Base-by-base conservation (phyloP, 2,113 vertebrate species). In the Actenoides hombroni region DNA sequence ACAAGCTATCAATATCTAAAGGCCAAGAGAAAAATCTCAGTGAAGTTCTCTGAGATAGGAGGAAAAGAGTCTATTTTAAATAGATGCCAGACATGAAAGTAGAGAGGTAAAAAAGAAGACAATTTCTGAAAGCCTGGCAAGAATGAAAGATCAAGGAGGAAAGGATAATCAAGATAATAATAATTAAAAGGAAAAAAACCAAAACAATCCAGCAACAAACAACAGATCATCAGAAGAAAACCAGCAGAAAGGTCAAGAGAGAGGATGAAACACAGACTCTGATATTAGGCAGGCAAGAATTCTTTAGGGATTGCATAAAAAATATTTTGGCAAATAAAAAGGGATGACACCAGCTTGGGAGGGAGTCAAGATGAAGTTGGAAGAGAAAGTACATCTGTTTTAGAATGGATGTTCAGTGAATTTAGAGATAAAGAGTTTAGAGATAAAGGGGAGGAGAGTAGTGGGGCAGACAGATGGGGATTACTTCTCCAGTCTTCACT, bases 361-460 rank as follows among this genome's bases (percentile, higher is more conserved):
- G 9, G 10, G 53, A 81, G 86, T 60, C 79, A 96, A 86, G 33
- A 44, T 11, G n/a, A 86, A 86, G 39, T n/a, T 93, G 68, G 44
- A 92, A 90, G 83, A 91, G 96, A 96, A 96, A 96, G 90, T 96
- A 78, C 61, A 86, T 86, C 90, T 94, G 86, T 35, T 89, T 44
- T 54, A 76, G 69, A 73, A 88, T 29, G 67, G 60, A 56, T 70
- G 56, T 82, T 78, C 25, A 46, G 73, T 86, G 88, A 88, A 39
- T 94, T 94, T 78, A 94, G 79, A 79, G 91, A 92, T 95, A 92
- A 94, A 87, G 90, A 77, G 44, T 95, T 92, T 80, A 92, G 57
- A 92, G 77, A 89, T 71, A 92, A 94, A 88, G 53, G 33, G 68
- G 65, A 86, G 69, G 56, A 86, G 88, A 84, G 83, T 78, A 71